These are phyloP conservation scores for Drosophila simulans DNA, from an alignment of 1,140 invertebrate species.

Conservation along the genomic window DNA sequence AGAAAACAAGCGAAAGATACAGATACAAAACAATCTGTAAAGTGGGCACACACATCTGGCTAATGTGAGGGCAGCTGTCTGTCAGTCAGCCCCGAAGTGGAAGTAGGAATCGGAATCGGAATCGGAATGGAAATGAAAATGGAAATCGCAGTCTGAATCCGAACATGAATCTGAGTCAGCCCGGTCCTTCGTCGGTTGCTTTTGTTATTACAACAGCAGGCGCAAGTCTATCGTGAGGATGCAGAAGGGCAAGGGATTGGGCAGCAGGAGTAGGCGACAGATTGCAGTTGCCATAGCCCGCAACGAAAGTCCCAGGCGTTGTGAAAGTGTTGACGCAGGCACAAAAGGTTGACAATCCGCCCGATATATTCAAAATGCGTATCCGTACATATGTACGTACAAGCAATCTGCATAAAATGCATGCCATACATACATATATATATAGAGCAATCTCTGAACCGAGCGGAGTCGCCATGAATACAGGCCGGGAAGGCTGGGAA, in stretches of 20 bases:
- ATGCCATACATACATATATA: slow-evolving; percentile 9
- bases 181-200: slow-evolving; percentile 7
- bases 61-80: slow-evolving; percentile 74
- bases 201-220: slow-evolving; percentile 11
- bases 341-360: slow-evolving; percentile 40
- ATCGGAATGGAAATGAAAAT: neutral
- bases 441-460: slow-evolving; percentile 19
- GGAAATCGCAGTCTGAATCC: neutral
- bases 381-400: neutral
- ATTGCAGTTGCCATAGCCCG: slow-evolving; percentile 64
- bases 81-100: slow-evolving; percentile 23
- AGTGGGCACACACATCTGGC: slow-evolving; percentile 59
- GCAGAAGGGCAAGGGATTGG: neutral
- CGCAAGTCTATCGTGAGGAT: neutral
- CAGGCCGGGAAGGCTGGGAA: slow-evolving; percentile 1
- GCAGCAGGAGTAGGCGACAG: slow-evolving; percentile 11
- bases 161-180: slow-evolving; percentile 7
- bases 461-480: neutral
- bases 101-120: slow-evolving; percentile 5
- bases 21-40: slow-evolving; percentile 68
- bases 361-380: slow-evolving; percentile 17
- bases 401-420: slow-evolving; percentile 36
- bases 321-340: slow-evolving; percentile 34
- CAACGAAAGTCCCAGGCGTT: slow-evolving; percentile 41
- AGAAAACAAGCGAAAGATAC: slow-evolving; percentile 29